Conservation (phyloP, 1,140 invertebrate species). For the Cyclina sinensis region DNA sequence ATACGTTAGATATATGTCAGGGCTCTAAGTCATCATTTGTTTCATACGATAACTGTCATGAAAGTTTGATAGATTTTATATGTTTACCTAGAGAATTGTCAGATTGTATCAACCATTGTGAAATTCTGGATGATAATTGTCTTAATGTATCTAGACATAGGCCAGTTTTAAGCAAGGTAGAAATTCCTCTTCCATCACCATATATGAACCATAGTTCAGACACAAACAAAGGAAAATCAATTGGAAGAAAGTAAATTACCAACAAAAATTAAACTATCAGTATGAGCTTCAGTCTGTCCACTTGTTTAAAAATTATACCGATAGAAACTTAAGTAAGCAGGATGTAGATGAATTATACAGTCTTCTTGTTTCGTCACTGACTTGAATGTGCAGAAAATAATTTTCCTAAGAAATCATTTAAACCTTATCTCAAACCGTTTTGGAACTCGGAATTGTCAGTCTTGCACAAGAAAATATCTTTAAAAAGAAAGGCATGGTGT, state of each 20-base stretch:
- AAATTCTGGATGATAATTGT: constrained; percentile 38
- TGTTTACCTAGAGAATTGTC: background rate
- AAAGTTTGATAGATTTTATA: constrained; percentile 28
- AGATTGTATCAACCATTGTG: background rate
- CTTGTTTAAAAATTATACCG: background rate
- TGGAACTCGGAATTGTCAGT: background rate
- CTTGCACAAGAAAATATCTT: background rate
- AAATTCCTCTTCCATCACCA: background rate
- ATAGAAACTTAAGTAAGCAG: background rate
- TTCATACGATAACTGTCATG: constrained; percentile 19
- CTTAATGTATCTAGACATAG: constrained; percentile 47
- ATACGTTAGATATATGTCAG: background rate
- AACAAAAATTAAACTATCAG: background rate
- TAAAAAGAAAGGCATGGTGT: background rate
- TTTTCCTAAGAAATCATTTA: background rate
- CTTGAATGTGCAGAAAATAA: background rate
- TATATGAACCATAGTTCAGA: background rate
- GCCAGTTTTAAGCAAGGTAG: background rate
- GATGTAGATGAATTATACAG: background rate
- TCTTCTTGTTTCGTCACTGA: background rate
- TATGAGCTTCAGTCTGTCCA: background rate
- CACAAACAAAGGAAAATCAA: background rate
- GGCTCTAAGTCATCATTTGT: constrained; percentile 20
- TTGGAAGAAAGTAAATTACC: background rate
- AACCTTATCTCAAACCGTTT: background rate